phyloP scores from a whole-genome alignment of 2,113 vertebrate species.

The Sus scrofa region T2T-Sscrofa CM000820.6:107788001-107788500 shows the following conservation, averaged over 20 bases:
- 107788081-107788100: constrained; percentile 46
- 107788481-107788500: not conserved
- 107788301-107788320: not conserved
- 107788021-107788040: constrained; percentile 76
- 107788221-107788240: constrained; percentile 79
- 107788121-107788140: constrained; percentile 75
- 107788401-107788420: too few relatives aligned
- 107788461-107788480: not conserved
- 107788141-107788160: constrained; percentile 67
- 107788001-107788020: constrained; percentile 74
- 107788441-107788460: not conserved
- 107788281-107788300: constrained; percentile 42
- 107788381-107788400: not conserved
- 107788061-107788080: not conserved
- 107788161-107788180: constrained; percentile 57
- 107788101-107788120: constrained; percentile 69
- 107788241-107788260: constrained; percentile 77
- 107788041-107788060: constrained; percentile 70
- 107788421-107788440: not conserved
- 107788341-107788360: not conserved
- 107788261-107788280: constrained; percentile 69
- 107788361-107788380: not conserved
- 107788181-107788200: constrained; percentile 74
- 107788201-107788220: constrained; percentile 75
- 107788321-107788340: constrained; percentile 2